phyloP scores from a whole-genome alignment of 2,113 vertebrate genomes.

The Zeus faber region DNA sequence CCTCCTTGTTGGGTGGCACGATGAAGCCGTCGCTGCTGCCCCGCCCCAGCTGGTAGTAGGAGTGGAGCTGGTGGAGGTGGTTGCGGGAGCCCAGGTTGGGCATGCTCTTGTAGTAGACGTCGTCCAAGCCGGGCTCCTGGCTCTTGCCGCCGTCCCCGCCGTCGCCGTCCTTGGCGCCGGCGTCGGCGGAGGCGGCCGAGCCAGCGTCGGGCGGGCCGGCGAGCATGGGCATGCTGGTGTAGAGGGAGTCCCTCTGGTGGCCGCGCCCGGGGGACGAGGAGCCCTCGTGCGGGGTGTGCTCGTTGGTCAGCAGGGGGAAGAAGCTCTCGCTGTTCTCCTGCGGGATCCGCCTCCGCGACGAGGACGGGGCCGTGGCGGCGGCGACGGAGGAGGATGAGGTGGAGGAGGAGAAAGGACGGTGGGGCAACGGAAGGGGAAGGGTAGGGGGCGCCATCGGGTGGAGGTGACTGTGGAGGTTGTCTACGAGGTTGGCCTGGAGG shows the following conservation, averaged over 20 bases:
- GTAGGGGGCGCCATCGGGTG: conserved; percentile 77
- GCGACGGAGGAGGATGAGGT: conserved; percentile 74
- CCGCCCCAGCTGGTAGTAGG: conserved; percentile 94
- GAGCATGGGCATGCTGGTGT: conserved; percentile 93
- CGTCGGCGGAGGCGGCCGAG: conserved; percentile 31
- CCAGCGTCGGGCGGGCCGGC: conserved; percentile 73
- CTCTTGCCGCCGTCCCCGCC: conserved; percentile 54
- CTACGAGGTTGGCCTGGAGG: conserved; percentile 72
- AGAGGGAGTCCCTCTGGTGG: conserved; percentile 89
- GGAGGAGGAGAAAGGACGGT: conserved; percentile 71
- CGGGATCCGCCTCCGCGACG: conserved; percentile 82
- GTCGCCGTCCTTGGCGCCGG: conserved; percentile 48
- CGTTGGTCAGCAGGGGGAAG: conserved; percentile 91
- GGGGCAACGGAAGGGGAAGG: conserved; percentile 74
- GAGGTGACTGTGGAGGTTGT: conserved; percentile 65
- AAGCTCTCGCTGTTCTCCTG: conserved; percentile 97
- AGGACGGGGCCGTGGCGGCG: conserved; percentile 80
- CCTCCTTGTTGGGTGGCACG: conserved; percentile 89
- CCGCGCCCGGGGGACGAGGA: conserved; percentile 77
- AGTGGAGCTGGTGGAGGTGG: conserved; percentile 92
- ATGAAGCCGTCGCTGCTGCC: conserved; percentile 98
- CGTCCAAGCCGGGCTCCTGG: conserved; percentile 74
- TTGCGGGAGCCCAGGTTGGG: conserved; percentile 94
- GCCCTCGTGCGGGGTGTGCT: conserved; percentile 85
- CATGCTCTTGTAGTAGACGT: conserved; percentile 99